These are phyloP conservation scores for Cephus sareptanus DNA, from an alignment of 2,888 invertebrate genomes.

Conservation along the genomic window DNA sequence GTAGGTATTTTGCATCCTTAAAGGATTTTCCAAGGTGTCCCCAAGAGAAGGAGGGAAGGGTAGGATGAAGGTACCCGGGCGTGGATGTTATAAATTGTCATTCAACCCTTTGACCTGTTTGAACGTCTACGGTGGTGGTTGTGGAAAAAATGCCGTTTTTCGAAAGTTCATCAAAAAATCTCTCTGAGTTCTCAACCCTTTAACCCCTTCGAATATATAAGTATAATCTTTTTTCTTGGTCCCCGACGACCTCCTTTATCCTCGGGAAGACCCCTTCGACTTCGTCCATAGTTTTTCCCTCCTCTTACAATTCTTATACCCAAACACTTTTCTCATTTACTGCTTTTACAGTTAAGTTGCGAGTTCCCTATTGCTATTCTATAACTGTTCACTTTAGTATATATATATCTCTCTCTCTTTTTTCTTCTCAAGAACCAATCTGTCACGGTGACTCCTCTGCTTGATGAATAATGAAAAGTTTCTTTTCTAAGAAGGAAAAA, in stretches of 20 bases:
- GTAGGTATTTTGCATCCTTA: not conserved
- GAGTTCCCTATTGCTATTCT: not conserved
- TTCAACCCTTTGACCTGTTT: conserved; percentile 7
- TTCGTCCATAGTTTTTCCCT: too few relatives aligned
- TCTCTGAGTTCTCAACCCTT: not conserved
- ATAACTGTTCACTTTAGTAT: too few relatives aligned
- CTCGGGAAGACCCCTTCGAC: too few relatives aligned
- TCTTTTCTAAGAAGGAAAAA: too few relatives aligned
- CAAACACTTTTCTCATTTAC: conserved; percentile 1
- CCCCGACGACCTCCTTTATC: not conserved
- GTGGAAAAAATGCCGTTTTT: conserved; percentile 1
- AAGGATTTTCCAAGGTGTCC: not conserved
- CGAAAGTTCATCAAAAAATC: conserved; percentile 7
- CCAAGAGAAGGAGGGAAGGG: too few relatives aligned
- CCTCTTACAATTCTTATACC: too few relatives aligned
- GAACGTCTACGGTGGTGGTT: too few relatives aligned
- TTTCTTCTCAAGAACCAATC: too few relatives aligned
- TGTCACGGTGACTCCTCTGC: too few relatives aligned
- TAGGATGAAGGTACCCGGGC: not conserved
- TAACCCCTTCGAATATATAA: not conserved
- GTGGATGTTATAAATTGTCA: conserved; percentile 1
- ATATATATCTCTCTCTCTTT: too few relatives aligned
- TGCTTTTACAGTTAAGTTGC: conserved; percentile 5
- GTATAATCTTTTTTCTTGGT: conserved; percentile 3
- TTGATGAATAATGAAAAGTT: too few relatives aligned